A percentile compares a stretch with the other conserved stretches of the same genome.
phyloP scores from a whole-genome alignment of 2,888 invertebrate species.

The Cantharis flavilabris region DNA sequence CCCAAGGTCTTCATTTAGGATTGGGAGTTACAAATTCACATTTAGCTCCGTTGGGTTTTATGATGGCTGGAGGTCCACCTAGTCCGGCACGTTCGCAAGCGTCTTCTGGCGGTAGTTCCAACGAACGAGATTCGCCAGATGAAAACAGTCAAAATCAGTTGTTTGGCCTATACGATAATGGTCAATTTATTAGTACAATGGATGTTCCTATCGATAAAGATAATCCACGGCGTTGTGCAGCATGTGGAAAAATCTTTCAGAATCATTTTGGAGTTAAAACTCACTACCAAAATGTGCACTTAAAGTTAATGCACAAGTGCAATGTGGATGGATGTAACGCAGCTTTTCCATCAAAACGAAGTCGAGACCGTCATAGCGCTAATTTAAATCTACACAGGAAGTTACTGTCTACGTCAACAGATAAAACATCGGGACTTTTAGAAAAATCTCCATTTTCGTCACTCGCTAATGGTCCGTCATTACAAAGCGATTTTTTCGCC shows the following conservation, averaged over 20 bases:
- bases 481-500: slow-evolving; percentile 80
- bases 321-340: slow-evolving; percentile 94
- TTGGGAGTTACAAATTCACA: slow-evolving; percentile 51
- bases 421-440: slow-evolving; percentile 54
- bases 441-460: slow-evolving; percentile 61
- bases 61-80: slow-evolving; percentile 62
- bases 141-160: slow-evolving; percentile 66
- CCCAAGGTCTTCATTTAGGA: slow-evolving; percentile 52
- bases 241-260: slow-evolving; percentile 91
- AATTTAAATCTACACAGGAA: slow-evolving; percentile 91
- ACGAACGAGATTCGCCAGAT: slow-evolving; percentile 62
- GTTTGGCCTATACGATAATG: slow-evolving; percentile 74
- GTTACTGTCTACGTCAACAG: slow-evolving; percentile 73
- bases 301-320: slow-evolving; percentile 95
- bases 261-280: slow-evolving; percentile 92
- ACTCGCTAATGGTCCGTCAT: slow-evolving; percentile 63
- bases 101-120: slow-evolving; percentile 64
- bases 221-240: slow-evolving; percentile 87
- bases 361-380: slow-evolving; percentile 89
- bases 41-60: slow-evolving; percentile 56
- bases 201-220: slow-evolving; percentile 92
- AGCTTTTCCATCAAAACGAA: slow-evolving; percentile 90
- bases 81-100: slow-evolving; percentile 65
- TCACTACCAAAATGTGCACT: slow-evolving; percentile 94
- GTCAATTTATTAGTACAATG: slow-evolving; percentile 71